A percentile compares a stretch with the other conserved stretches of the same genome.
Evolutionary conservation across 2,113 vertebrate genomes (phyloP).

Genomic region (Apeltes quadracus): DNA sequence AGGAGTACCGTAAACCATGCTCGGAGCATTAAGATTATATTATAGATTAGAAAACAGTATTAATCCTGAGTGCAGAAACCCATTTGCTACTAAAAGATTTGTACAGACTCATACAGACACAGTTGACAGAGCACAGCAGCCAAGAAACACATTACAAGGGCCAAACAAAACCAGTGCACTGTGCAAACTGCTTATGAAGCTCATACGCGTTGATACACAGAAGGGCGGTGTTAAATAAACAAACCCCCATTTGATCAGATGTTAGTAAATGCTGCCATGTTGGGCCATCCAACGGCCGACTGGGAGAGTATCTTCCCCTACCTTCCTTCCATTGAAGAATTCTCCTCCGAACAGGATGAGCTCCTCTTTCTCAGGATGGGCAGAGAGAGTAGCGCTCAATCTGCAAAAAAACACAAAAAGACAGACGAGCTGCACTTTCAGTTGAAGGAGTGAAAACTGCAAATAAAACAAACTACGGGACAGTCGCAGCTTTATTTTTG

Average conservation of each 20-base stretch:
- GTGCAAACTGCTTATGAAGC: too few species aligned
- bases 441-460: not conserved
- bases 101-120: too few species aligned
- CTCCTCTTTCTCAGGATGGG: conserved; percentile 94
- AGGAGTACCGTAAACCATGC: too few species aligned
- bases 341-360: conserved; percentile 98
- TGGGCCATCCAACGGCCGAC: not conserved
- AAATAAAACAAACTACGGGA: not conserved
- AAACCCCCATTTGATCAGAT: not conserved
- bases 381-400: conserved; percentile 87
- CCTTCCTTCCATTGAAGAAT: conserved; percentile 98
- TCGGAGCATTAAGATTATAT: too few species aligned
- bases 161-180: too few species aligned
- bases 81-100: too few species aligned
- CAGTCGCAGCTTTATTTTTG: not conserved
- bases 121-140: too few species aligned
- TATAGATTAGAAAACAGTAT: too few species aligned
- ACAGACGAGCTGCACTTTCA: not conserved
- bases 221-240: not conserved
- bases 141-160: too few species aligned
- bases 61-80: too few species aligned
- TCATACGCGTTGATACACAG: too few species aligned
- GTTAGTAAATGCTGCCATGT: not conserved
- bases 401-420: conserved; percentile 69
- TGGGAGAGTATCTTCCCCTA: conserved; percentile 53